Conservation (phyloP, 2,113 vertebrate genomes). For the Oplegnathus fasciatus region DNA sequence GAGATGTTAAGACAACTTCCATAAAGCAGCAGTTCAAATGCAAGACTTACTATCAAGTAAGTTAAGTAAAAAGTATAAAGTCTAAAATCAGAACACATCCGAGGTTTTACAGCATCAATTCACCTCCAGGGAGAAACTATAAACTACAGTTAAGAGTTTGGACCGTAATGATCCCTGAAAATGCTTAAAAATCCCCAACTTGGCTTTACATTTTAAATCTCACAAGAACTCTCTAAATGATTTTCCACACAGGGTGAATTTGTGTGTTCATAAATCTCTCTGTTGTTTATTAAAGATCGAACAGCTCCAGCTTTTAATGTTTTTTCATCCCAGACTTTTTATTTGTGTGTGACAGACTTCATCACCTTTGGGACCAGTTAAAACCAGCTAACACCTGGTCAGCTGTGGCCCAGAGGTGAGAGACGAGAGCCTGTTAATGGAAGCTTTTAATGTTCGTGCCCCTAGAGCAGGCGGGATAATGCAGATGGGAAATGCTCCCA, state of each 20-base stretch:
- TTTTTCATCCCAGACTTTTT: neutral
- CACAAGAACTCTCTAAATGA: neutral
- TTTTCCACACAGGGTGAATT: neutral
- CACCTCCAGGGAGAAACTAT: neutral
- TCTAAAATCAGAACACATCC: slow-evolving; percentile 4
- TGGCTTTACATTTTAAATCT: neutral
- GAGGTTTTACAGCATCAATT: neutral
- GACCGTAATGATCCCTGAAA: neutral
- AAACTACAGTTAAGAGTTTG: neutral
- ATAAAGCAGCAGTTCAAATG: slow-evolving; percentile 16
- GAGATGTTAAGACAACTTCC: neutral
- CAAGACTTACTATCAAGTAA: neutral
- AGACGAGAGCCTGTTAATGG: slow-evolving; percentile 10
- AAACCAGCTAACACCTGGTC: neutral
- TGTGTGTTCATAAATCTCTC: neutral
- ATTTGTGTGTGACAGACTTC: neutral
- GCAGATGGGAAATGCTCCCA: neutral
- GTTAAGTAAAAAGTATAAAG: neutral
- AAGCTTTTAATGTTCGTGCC: slow-evolving; percentile 13
- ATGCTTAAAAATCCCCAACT: neutral
- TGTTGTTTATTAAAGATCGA: neutral
- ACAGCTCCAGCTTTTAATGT: neutral
- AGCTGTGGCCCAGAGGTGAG: neutral
- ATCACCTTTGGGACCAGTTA: neutral
- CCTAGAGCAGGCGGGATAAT: slow-evolving; percentile 1